Conservation (phyloP, 2,888 invertebrate genomes). For the Ecliptopera silaceata region DNA sequence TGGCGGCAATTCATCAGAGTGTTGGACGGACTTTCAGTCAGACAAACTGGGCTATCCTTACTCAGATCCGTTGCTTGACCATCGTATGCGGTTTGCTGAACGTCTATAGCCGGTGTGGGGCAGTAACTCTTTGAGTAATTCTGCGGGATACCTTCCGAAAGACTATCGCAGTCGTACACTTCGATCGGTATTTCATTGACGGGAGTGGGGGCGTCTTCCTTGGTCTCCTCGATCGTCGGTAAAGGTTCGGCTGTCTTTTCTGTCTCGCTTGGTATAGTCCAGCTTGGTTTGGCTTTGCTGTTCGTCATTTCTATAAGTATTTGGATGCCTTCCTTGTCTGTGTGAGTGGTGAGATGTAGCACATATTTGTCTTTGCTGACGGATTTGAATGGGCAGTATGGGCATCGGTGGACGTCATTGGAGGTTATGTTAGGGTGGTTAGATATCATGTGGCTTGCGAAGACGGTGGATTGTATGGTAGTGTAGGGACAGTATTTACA, state of each 20-base stretch:
- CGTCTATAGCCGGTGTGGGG: slow-evolving; percentile 46
- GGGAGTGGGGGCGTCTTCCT: slow-evolving; percentile 51
- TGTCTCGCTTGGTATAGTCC: slow-evolving; percentile 71
- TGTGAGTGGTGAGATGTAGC: slow-evolving; percentile 79
- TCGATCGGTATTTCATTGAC: slow-evolving; percentile 70
- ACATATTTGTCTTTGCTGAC: slow-evolving; percentile 85
- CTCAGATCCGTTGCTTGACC: slow-evolving; percentile 64
- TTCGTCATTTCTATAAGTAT: slow-evolving; percentile 65
- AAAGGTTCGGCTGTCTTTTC: slow-evolving; percentile 47
- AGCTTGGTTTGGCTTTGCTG: slow-evolving; percentile 61
- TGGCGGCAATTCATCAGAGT: slow-evolving; percentile 65
- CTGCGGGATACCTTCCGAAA: slow-evolving; percentile 64
- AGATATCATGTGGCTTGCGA: slow-evolving; percentile 89
- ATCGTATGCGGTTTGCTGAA: slow-evolving; percentile 52
- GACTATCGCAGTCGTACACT: slow-evolving; percentile 72
- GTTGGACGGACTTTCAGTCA: slow-evolving; percentile 66
- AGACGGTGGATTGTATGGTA: slow-evolving; percentile 90
- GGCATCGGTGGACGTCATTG: slow-evolving; percentile 84
- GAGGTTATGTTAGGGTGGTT: slow-evolving; percentile 89
- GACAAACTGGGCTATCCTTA: slow-evolving; percentile 70
- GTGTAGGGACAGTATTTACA: slow-evolving; percentile 91
- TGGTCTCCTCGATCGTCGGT: slow-evolving; percentile 46
- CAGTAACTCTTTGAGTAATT: slow-evolving; percentile 65
- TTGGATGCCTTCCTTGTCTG: slow-evolving; percentile 72
- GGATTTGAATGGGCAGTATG: slow-evolving; percentile 84